Evolutionary conservation across 2,888 invertebrate genomes (phyloP).

Genomic region (Macrosiphum euphorbiae): DNA sequence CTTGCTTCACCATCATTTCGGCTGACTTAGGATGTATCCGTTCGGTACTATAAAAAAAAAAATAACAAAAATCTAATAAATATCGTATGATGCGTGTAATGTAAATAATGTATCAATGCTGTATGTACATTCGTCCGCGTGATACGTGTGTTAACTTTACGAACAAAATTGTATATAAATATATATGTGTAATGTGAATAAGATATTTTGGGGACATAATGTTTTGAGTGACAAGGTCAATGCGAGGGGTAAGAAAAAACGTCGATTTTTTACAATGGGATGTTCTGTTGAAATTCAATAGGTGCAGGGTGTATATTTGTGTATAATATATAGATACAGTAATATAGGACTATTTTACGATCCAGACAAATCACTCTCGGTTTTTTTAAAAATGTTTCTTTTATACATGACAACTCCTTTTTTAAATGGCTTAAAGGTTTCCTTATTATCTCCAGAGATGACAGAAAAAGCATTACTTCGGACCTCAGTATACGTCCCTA

Average conservation of each 20-base stretch:
- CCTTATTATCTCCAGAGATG: not conserved
- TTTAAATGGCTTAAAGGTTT: conserved; percentile 3
- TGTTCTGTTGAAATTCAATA: conserved; percentile 38
- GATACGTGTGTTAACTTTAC: not conserved
- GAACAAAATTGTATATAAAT: conserved; percentile 27
- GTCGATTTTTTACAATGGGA: conserved; percentile 28
- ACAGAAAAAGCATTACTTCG: not conserved
- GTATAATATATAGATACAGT: not conserved
- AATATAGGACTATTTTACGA: conserved; percentile 19
- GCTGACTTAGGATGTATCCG: conserved; percentile 32
- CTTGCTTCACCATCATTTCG: conserved; percentile 21
- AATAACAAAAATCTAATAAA: conserved; percentile 6
- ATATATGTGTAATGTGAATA: not conserved
- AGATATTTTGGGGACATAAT: not conserved
- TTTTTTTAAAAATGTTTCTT: conserved; percentile 28
- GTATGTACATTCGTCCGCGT: not conserved
- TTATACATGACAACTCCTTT: not conserved
- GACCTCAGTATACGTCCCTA: not conserved
- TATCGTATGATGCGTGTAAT: not conserved
- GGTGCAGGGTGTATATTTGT: not conserved
- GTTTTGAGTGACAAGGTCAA: conserved; percentile 38
- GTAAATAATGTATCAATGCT: not conserved
- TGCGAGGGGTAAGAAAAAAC: conserved; percentile 30
- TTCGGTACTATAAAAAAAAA: conserved; percentile 17
- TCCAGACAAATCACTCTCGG: conserved; percentile 40